Conservation (phyloP, 2,113 vertebrate genomes). For the Percopsis transmontana region DNA sequence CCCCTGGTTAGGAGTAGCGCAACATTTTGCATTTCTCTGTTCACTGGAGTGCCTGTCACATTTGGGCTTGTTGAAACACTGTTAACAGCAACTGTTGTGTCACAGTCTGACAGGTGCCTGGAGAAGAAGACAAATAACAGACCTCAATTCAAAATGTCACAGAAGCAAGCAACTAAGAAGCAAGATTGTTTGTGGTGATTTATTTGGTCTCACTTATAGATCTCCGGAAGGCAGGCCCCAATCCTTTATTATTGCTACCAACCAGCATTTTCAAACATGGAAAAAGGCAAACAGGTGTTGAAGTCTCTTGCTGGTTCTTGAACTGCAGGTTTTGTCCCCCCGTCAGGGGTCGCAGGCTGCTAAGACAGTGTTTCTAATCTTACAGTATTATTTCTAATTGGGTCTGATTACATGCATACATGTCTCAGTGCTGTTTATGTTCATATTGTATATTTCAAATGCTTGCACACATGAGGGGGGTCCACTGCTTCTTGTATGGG, state of each 20-base stretch:
- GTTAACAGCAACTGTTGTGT: constrained; percentile 8
- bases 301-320: too few species aligned
- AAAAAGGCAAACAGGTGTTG: too few species aligned
- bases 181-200: constrained; percentile 1
- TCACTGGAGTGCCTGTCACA: constrained; percentile 17
- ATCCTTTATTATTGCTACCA: neutral
- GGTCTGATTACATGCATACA: too few species aligned
- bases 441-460: too few species aligned
- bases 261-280: too few species aligned
- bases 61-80: constrained; percentile 11
- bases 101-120: constrained; percentile 9
- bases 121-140: constrained; percentile 11
- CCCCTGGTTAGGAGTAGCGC: constrained; percentile 12
- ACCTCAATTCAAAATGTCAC: constrained; percentile 36
- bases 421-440: too few species aligned
- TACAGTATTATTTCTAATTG: too few species aligned
- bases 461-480: too few species aligned
- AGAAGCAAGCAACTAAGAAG: neutral
- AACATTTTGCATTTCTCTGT: constrained; percentile 41
- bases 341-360: too few species aligned
- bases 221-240: neutral
- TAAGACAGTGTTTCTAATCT: too few species aligned
- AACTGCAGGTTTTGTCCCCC: too few species aligned
- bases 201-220: neutral
- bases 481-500: too few species aligned